Conservation (phyloP, 2,888 invertebrate genomes). For the Mesorhabditis spiculigera region DNA sequence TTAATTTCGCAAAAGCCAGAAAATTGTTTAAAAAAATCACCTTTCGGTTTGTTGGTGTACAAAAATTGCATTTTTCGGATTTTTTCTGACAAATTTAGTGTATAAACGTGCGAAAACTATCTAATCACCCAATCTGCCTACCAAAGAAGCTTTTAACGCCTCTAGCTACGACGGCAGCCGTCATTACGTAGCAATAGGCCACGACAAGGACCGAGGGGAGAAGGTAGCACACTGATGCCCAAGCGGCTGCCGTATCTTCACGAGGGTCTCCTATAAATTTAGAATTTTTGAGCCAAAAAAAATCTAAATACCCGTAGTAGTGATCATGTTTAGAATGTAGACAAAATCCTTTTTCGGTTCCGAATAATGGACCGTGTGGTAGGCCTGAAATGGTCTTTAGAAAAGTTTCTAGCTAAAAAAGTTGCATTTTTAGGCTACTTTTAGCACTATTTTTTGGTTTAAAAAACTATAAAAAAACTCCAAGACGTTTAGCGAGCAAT, state of each 20-base stretch:
- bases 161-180: not conserved
- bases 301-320: not conserved
- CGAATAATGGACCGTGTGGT: not conserved
- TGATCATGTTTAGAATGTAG: conserved; percentile 1
- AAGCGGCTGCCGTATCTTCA: not conserved
- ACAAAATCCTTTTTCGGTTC: not conserved
- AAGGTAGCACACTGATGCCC: not conserved
- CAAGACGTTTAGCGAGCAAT: too few relatives aligned
- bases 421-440: too few relatives aligned
- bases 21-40: too few relatives aligned
- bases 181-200: not conserved
- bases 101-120: too few relatives aligned
- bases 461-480: too few relatives aligned
- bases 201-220: not conserved
- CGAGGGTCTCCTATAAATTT: not conserved
- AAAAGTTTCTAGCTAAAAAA: too few relatives aligned
- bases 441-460: too few relatives aligned
- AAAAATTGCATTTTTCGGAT: too few relatives aligned
- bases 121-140: not conserved
- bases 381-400: not conserved
- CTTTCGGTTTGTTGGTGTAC: too few relatives aligned
- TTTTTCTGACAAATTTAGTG: too few relatives aligned
- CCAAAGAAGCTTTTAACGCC: not conserved
- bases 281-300: not conserved
- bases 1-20: too few relatives aligned